Conservation (phyloP, 2,113 vertebrate genomes). For the Struthidea cinerea region DNA sequence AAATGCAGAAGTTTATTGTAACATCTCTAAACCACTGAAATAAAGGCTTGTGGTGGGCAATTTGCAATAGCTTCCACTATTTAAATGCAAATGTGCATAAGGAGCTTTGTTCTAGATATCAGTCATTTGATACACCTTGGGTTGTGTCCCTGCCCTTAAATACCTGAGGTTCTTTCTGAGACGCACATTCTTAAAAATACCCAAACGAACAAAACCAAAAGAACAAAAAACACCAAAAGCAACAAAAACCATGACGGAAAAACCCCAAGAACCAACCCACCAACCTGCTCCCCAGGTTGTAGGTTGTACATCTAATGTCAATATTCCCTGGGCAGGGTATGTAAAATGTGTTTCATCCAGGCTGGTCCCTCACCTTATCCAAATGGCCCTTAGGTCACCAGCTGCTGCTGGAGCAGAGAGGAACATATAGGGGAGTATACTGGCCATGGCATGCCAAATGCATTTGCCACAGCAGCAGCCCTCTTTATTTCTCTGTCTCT, state of each 20-base stretch:
- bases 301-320: not conserved
- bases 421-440: not conserved
- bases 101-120: not conserved
- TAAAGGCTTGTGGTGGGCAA: not conserved
- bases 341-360: not conserved
- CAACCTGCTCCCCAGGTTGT: not conserved
- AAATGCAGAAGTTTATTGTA: not conserved
- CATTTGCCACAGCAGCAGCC: not conserved
- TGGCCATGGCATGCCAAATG: not conserved
- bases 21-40: not conserved
- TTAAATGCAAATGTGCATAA: slow-evolving; percentile 3
- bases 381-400: not conserved
- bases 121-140: not conserved
- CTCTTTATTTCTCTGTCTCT: not conserved
- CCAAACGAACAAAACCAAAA: not conserved
- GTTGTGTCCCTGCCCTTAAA: not conserved
- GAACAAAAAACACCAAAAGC: not conserved
- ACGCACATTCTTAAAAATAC: not conserved
- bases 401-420: not conserved
- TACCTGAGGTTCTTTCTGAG: not conserved
- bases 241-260: not conserved
- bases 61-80: not conserved
- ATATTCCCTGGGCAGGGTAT: not conserved
- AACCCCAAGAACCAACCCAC: not conserved
- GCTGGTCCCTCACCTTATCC: not conserved